A percentile compares a stretch with the other conserved stretches of the same genome.
These are phyloP conservation scores for Drosophila prosaltans DNA, from an alignment of 1,140 invertebrate species.

Conservation along the genomic window DNA sequence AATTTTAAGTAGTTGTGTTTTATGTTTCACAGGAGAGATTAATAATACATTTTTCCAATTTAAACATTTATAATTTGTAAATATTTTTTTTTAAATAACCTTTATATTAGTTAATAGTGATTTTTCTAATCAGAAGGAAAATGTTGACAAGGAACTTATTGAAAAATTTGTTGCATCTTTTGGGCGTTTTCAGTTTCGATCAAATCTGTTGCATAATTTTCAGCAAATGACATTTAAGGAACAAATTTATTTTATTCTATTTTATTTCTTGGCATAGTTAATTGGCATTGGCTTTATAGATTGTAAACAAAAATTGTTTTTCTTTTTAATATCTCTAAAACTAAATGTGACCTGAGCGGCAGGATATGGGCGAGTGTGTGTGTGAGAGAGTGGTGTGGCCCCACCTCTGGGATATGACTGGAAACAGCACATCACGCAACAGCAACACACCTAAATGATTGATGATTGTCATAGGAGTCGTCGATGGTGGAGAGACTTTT, in stretches of 20 bases:
- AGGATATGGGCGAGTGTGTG: not conserved
- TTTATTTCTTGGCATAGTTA: too few relatives aligned
- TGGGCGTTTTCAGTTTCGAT: not conserved
- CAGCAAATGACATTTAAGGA: not conserved
- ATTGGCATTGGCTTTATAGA: too few relatives aligned
- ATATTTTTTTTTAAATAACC: too few relatives aligned
- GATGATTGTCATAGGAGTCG: slow-evolving; percentile 60
- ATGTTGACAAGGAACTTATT: too few relatives aligned
- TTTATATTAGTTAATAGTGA: too few relatives aligned
- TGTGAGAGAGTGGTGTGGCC: not conserved
- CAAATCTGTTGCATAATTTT: not conserved
- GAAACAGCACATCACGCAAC: slow-evolving; percentile 11
- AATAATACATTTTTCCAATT: too few relatives aligned
- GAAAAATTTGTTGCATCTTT: slow-evolving; percentile 1
- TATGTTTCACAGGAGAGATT: too few relatives aligned
- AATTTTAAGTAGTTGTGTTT: too few relatives aligned
- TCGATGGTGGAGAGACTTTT: slow-evolving; percentile 41
- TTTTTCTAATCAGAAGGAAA: too few relatives aligned
- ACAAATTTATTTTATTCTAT: too few relatives aligned
- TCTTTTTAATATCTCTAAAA: not conserved
- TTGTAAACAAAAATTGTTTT: not conserved
- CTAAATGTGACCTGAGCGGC: not conserved
- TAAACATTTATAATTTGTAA: too few relatives aligned
- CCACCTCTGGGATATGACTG: slow-evolving; percentile 8
- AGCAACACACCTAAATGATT: slow-evolving; percentile 68